phyloP scores from a whole-genome alignment of 1,140 invertebrate species.

The Chlorops oryzae region DNA sequence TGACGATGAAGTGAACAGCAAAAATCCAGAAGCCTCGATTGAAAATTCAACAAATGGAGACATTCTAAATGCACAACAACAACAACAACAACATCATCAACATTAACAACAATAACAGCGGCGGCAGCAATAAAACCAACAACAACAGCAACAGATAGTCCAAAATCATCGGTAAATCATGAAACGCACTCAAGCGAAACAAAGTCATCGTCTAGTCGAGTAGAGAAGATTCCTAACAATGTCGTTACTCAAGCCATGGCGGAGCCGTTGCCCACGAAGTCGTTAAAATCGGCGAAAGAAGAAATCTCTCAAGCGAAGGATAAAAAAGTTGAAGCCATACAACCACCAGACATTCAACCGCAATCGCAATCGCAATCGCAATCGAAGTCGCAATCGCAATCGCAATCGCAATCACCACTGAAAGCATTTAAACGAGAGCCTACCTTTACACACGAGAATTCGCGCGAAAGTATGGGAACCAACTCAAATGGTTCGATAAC shows the following conservation, averaged over 20 bases:
- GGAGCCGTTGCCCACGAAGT: slow-evolving; percentile 3
- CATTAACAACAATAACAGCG: too few relatives aligned
- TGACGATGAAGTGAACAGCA: neutral
- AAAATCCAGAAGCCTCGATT: neutral
- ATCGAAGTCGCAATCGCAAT: too few relatives aligned
- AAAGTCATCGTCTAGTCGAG: too few relatives aligned
- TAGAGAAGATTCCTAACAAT: neutral
- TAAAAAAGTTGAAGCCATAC: slow-evolving; percentile 10
- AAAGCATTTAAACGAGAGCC: slow-evolving; percentile 26
- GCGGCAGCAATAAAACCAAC: too few relatives aligned
- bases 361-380: neutral
- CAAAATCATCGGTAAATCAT: too few relatives aligned
- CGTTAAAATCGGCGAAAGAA: neutral
- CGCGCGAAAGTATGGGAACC: slow-evolving; percentile 27
- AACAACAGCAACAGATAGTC: slow-evolving; percentile 5
- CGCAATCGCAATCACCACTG: neutral
- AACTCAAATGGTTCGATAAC: slow-evolving; percentile 6
- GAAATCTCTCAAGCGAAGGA: neutral
- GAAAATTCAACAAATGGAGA: neutral
- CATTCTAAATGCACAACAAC: too few relatives aligned
- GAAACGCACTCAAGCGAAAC: too few relatives aligned
- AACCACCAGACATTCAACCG: neutral
- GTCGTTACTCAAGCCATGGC: neutral
- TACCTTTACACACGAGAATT: slow-evolving; percentile 37
- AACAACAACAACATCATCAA: too few relatives aligned